These are phyloP conservation scores for Conger conger DNA, from an alignment of 2,113 vertebrate genomes.

Conservation along the genomic window DNA sequence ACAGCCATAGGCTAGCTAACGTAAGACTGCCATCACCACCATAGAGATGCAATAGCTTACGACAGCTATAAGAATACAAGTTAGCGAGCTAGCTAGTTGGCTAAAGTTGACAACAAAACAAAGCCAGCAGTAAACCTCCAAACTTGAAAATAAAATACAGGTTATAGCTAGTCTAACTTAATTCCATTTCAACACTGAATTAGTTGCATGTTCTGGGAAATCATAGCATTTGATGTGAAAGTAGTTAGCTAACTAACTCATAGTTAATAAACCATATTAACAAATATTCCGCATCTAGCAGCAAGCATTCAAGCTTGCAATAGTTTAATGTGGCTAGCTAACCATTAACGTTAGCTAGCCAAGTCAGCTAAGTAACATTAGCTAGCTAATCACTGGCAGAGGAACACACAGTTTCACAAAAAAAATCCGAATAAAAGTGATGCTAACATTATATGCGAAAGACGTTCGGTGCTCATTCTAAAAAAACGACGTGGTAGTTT, in stretches of 20 bases:
- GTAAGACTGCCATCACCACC: not conserved
- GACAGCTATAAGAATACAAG: not conserved
- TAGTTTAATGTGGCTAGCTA: too few relatives aligned
- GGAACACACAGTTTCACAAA: not conserved
- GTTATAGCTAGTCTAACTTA: too few relatives aligned
- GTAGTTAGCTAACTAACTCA: too few relatives aligned
- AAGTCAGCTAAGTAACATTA: not conserved
- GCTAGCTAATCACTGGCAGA: not conserved
- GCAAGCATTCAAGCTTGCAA: too few relatives aligned
- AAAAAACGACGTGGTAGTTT: not conserved
- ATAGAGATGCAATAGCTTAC: not conserved
- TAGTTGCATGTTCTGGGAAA: too few relatives aligned
- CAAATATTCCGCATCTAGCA: not conserved
- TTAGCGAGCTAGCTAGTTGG: not conserved
- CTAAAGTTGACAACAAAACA: constrained; percentile 1
- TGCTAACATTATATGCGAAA: not conserved
- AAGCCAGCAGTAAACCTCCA: not conserved
- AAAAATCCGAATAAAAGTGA: too few relatives aligned
- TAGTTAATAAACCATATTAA: not conserved
- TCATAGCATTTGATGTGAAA: too few relatives aligned
- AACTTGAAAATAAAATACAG: not conserved
- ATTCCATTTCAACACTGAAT: too few relatives aligned
- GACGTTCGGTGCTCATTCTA: not conserved
- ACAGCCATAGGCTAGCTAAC: not conserved
- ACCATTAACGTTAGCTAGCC: too few relatives aligned